Percentiles rank a stretch among this genome's conserved stretches.
Conservation (phyloP, 2,888 invertebrate species). For the Lycocerus yunnanus region DNA sequence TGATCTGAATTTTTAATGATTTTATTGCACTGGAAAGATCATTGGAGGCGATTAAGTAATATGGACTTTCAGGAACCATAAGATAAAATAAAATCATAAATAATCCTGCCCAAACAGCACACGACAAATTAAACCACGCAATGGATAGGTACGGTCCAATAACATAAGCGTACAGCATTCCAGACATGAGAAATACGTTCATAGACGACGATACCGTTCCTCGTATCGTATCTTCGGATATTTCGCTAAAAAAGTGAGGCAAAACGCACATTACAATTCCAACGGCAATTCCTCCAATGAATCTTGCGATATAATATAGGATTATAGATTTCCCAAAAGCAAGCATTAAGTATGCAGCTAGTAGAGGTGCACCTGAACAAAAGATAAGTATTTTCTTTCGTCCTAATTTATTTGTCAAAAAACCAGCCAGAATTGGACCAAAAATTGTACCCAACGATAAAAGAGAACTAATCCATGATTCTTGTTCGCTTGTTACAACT, state of each 20-base stretch:
- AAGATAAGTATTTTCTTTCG: not conserved
- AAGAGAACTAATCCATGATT: slow-evolving; percentile 60
- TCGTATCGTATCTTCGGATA: not conserved
- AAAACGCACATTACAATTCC: not conserved
- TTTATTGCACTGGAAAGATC: not conserved
- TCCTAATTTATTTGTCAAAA: slow-evolving; percentile 59
- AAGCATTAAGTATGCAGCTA: not conserved
- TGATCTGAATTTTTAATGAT: not conserved
- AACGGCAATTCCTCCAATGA: not conserved
- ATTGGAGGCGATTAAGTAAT: not conserved
- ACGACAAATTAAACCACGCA: not conserved
- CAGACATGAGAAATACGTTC: slow-evolving; percentile 41
- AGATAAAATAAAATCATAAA: not conserved
- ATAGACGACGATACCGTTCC: not conserved
- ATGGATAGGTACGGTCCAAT: not conserved
- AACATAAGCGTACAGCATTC: not conserved
- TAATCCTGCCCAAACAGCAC: not conserved
- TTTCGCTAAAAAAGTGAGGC: not conserved
- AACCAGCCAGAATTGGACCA: slow-evolving; percentile 72
- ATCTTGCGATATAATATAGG: not conserved
- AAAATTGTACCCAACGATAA: slow-evolving; percentile 57
- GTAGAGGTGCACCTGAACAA: not conserved
- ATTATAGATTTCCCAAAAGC: not conserved
- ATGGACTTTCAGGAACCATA: not conserved
- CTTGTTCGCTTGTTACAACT: slow-evolving; percentile 49